Evolutionary conservation across 2,888 invertebrate genomes (phyloP).

Genomic region (Caenorhabditis virilis): DNA sequence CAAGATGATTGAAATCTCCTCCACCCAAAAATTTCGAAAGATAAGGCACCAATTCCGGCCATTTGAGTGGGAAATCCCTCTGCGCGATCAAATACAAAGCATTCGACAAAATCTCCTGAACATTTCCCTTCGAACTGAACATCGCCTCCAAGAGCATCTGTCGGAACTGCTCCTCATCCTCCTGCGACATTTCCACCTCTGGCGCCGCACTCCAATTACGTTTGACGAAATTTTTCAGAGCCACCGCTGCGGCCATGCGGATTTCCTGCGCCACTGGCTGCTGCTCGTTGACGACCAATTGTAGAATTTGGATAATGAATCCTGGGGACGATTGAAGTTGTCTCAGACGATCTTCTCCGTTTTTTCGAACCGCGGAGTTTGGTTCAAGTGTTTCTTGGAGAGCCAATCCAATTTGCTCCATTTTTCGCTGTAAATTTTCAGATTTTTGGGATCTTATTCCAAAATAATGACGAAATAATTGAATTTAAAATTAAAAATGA

Average conservation of each 20-base stretch:
- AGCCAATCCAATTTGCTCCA: slow-evolving; percentile 44
- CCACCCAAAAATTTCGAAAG: slow-evolving; percentile 84
- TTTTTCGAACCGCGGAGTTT: slow-evolving; percentile 66
- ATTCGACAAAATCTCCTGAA: slow-evolving; percentile 81
- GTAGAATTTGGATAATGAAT: slow-evolving; percentile 25
- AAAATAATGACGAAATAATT: neutral
- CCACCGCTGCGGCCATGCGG: slow-evolving; percentile 87
- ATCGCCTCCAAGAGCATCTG: slow-evolving; percentile 82
- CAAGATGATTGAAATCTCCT: slow-evolving; percentile 81
- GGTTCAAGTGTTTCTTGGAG: slow-evolving; percentile 69
- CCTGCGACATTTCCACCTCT: slow-evolving; percentile 43
- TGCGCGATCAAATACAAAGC: slow-evolving; percentile 73
- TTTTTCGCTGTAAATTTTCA: neutral
- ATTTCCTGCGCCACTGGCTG: slow-evolving; percentile 81
- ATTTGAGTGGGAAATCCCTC: slow-evolving; percentile 92
- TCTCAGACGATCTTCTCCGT: slow-evolving; percentile 61
- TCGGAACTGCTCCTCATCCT: slow-evolving; percentile 53
- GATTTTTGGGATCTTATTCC: neutral
- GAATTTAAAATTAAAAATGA: neutral
- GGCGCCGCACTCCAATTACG: slow-evolving; percentile 80
- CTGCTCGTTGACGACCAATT: slow-evolving; percentile 36
- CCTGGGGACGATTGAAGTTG: slow-evolving; percentile 41
- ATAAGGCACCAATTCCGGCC: slow-evolving; percentile 89
- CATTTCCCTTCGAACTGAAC: slow-evolving; percentile 85
- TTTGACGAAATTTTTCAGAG: slow-evolving; percentile 94